phyloP scores from a whole-genome alignment of 2,888 invertebrate species.

The Caenorhabditis sulstoni region DNA sequence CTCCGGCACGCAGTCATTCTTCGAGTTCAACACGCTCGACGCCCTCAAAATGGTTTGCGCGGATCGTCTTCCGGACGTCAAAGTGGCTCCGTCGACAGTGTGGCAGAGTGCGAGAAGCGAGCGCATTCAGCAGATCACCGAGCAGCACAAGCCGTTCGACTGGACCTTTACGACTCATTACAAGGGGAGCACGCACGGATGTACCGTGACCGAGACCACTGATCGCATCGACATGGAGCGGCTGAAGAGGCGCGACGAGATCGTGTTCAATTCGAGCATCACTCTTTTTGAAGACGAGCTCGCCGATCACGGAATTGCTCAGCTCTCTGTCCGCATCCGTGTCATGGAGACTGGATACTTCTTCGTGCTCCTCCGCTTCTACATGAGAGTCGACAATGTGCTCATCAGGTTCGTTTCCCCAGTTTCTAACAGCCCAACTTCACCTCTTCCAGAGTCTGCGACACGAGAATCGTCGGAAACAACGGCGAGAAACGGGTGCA shows the following conservation, averaged over 20 bases:
- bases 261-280: slow-evolving; percentile 90
- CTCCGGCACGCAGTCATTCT: slow-evolving; percentile 83
- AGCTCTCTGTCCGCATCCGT: slow-evolving; percentile 86
- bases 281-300: slow-evolving; percentile 97
- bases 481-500: slow-evolving; percentile 57
- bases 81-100: slow-evolving; percentile 75
- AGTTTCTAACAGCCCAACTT: too few relatives aligned
- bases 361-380: slow-evolving; percentile 92
- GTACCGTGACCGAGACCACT: slow-evolving; percentile 49
- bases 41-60: slow-evolving; percentile 88
- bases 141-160: slow-evolving; percentile 83
- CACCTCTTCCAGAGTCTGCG: slow-evolving; percentile 64
- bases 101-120: slow-evolving; percentile 75
- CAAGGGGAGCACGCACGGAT: slow-evolving; percentile 85
- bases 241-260: slow-evolving; percentile 91
- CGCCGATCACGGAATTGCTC: slow-evolving; percentile 96
- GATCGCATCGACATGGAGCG: slow-evolving; percentile 90
- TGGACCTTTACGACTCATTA: slow-evolving; percentile 98
- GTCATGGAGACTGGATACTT: slow-evolving; percentile 93
- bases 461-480: slow-evolving; percentile 74
- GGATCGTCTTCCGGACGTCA: slow-evolving; percentile 73
- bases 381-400: slow-evolving; percentile 94
- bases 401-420: slow-evolving; percentile 83
- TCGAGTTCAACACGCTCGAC: slow-evolving; percentile 93
- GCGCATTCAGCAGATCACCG: slow-evolving; percentile 52